Evolutionary conservation across 1,140 invertebrate genomes (phyloP).

Genomic region (Holotrichia oblita): DNA sequence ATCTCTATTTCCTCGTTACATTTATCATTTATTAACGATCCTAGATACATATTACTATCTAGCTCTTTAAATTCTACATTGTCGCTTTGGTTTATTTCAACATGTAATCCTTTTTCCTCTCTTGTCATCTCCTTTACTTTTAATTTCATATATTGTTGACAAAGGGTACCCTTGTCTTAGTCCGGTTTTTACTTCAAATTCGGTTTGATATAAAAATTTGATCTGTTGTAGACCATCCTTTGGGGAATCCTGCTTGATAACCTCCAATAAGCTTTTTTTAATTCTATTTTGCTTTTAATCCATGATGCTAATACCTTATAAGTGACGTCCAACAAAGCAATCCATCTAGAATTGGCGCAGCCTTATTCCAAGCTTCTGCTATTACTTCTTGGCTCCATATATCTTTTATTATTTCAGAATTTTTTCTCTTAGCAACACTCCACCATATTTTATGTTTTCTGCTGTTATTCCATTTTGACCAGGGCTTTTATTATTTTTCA

Average conservation of each 20-base stretch:
- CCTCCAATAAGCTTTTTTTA: background rate
- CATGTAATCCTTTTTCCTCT: background rate
- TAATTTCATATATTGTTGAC: background rate
- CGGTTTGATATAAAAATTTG: slow-evolving; percentile 39
- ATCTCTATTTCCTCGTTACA: slow-evolving; percentile 15
- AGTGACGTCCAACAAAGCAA: slow-evolving; percentile 23
- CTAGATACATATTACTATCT: background rate
- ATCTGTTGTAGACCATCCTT: slow-evolving; percentile 24
- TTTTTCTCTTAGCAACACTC: background rate
- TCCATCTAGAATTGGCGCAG: slow-evolving; percentile 18
- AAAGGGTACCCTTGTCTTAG: background rate
- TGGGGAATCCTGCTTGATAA: no score
- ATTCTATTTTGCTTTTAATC: slow-evolving; percentile 2
- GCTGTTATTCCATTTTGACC: background rate
- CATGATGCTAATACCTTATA: slow-evolving; percentile 23
- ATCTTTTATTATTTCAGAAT: background rate
- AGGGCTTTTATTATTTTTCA: slow-evolving; percentile 6
- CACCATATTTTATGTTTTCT: background rate
- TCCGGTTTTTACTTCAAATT: background rate
- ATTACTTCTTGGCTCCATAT: slow-evolving; percentile 21
- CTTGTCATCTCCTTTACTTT: background rate
- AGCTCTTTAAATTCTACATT: background rate
- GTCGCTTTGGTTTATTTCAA: no score
- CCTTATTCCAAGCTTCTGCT: background rate
- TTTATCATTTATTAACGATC: slow-evolving; percentile 18